Evolutionary conservation across 1,140 invertebrate genomes (phyloP), one percentile per base, ranked within the genome.

Genomic region (Pachyrhynchus sulphureomaculatus): DNA sequence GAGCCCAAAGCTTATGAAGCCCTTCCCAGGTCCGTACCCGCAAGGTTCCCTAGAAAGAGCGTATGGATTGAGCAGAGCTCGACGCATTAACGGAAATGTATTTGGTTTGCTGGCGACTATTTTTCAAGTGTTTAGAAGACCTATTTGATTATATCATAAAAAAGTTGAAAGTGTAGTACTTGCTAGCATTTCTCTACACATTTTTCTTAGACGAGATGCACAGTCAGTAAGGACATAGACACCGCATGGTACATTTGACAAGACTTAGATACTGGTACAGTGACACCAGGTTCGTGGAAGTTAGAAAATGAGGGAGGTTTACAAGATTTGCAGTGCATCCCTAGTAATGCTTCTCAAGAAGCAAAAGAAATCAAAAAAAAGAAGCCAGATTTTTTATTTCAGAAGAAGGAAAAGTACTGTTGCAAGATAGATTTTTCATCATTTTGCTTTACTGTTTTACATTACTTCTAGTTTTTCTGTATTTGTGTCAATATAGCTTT

Each of bases 141-240:
- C 39, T 42, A 42, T 42, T 42, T 2, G 6, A 42, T 42, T 42
- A 42, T 9, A 42, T 42, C 15, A 6, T 9, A 42, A 42, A 42
- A 42, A 42, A 42, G 39, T 23, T 42, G 39, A 42, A 18, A 42
- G 39, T 42, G 39, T 42, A 42, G 39, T 42, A 42, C 18, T 42
- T 42, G 39, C 39, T 42, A 9, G 39, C 29, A 48, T 48, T 48
- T 48, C 29, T 15, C n/a, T 48, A 48, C 45, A 48, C 45, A 48
- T 26, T 15, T 48, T 29, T 33, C 45, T 48, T 8, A 26, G 45
- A 48, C 45, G 23, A 48, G 26, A 48, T 48, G 17, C 45, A 48
- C 4, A 48, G 45, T 48, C 29, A 12, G 29, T 33, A 33, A 20
- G 17, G 26, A 48, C 45, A 24, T 48, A 48, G 2, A 15, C n/a